Evolutionary conservation across 2,888 invertebrate species (phyloP), one percentile per base, ranked within the genome.

Genomic region (Ypsolopha sequella): DNA sequence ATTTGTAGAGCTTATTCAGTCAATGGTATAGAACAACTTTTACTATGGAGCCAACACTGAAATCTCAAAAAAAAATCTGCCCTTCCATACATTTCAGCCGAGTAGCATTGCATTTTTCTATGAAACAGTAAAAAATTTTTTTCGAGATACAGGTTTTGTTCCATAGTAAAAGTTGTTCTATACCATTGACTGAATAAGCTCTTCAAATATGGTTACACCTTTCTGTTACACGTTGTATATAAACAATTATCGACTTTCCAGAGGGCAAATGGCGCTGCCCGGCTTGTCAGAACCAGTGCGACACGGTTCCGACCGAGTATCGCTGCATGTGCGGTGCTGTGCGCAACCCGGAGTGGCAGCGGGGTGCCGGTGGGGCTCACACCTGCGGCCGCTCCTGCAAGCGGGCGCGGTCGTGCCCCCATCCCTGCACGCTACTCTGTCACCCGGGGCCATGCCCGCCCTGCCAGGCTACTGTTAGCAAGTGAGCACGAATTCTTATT

Each of bases 401-500:
- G n/a, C 89, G 90, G 9, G 63, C 86, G 58, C 69, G 89, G 68
- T 60, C 76, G 54, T 89, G 91, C 68, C 74, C 86, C 1, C 92
- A 92, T 65, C 89, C 90, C 0, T 97, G 97, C 75, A 92, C 91
- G 9, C 78, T 96, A 60, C 87, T 93, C 0, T 98, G 97, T 69
- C 98, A 98, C 74, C 98, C 98, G 0, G 98, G 98, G 0, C 96
- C 97, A 0, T 98, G 98, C 77, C 96, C 97, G 1, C 92, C 93
- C 0, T 98, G 98, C 65, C 91, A 90, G 59, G 92, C 94, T 1
- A 92, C 92, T 63, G 90, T 95, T 10, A 84, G 76, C 51, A 91
- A 89, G 85, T 88, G 62, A 59, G 68, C 63, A 10, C n/a, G 24
- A 24, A 24, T 24, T 24, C 24, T 24, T 24, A 43, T 8, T 1